Evolutionary conservation across 2,888 invertebrate genomes (phyloP).

Genomic region (Lasioglossum malachurum): DNA sequence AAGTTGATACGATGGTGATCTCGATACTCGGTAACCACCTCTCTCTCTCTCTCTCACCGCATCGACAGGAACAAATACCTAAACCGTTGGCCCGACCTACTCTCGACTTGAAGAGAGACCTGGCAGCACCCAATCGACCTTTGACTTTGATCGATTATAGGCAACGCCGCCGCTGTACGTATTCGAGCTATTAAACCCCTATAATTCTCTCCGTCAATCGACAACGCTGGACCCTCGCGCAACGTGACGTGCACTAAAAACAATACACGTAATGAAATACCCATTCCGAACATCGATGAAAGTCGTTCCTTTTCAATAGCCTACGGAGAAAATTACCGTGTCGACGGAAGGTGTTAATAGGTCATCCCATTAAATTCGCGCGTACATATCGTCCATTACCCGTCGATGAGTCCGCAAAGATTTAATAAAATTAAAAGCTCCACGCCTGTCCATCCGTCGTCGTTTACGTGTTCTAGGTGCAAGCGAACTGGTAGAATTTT

Average conservation of each 20-base stretch:
- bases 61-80: slow-evolving; percentile 69
- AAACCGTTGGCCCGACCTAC: slow-evolving; percentile 62
- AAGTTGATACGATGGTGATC: slow-evolving; percentile 44
- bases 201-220: slow-evolving; percentile 58
- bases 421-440: not conserved
- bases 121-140: slow-evolving; percentile 70
- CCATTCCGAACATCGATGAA: not conserved
- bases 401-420: not conserved
- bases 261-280: slow-evolving; percentile 29
- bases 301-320: not conserved
- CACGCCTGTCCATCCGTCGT: not conserved
- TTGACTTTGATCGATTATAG: slow-evolving; percentile 75
- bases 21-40: slow-evolving; percentile 63
- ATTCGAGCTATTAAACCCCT: slow-evolving; percentile 65
- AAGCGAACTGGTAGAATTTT: not conserved
- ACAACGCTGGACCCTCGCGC: slow-evolving; percentile 21
- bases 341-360: not conserved
- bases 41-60: slow-evolving; percentile 20
- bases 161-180: slow-evolving; percentile 41
- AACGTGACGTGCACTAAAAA: slow-evolving; percentile 17
- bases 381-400: not conserved
- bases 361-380: not conserved
- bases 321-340: not conserved
- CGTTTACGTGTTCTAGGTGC: not conserved
- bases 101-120: slow-evolving; percentile 55